phyloP scores from a whole-genome alignment of 2,888 invertebrate species.

The Nemoura dubitans region DNA sequence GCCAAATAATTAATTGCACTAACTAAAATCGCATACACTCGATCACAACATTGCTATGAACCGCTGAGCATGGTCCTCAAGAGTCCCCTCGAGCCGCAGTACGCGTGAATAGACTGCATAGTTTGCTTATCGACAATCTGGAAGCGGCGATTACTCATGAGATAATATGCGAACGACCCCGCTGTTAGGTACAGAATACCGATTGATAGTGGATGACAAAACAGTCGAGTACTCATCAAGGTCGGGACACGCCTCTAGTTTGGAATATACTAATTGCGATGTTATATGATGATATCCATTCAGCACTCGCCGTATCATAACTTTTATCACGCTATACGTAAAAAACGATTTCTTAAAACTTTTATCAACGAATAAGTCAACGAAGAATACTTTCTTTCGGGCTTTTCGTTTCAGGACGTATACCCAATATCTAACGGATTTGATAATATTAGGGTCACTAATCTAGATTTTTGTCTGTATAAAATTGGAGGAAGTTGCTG shows the following conservation, averaged over 20 bases:
- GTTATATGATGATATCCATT: too few species aligned
- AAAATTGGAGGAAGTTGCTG: background rate
- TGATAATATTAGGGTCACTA: background rate
- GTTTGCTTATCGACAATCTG: background rate
- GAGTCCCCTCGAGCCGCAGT: background rate
- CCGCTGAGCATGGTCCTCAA: background rate
- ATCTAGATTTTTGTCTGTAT: background rate
- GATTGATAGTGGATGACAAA: background rate
- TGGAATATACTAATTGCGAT: background rate
- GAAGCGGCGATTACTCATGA: background rate
- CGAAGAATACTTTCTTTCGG: too few species aligned
- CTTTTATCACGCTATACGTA: too few species aligned
- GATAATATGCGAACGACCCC: background rate
- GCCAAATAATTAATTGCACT: constrained; percentile 12
- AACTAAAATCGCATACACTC: background rate
- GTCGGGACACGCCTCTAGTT: background rate
- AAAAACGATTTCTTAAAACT: too few species aligned
- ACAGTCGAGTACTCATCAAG: background rate
- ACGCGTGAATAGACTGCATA: too few species aligned
- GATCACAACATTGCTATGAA: background rate
- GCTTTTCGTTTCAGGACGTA: too few species aligned
- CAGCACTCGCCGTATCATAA: too few species aligned
- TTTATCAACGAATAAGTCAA: too few species aligned
- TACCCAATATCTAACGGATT: background rate
- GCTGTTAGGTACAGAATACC: background rate